A percentile compares a stretch with the other conserved stretches of the same genome.
phyloP scores from a whole-genome alignment of 2,797 vertebrate genomes.

The Megalops cyprinoides region DNA sequence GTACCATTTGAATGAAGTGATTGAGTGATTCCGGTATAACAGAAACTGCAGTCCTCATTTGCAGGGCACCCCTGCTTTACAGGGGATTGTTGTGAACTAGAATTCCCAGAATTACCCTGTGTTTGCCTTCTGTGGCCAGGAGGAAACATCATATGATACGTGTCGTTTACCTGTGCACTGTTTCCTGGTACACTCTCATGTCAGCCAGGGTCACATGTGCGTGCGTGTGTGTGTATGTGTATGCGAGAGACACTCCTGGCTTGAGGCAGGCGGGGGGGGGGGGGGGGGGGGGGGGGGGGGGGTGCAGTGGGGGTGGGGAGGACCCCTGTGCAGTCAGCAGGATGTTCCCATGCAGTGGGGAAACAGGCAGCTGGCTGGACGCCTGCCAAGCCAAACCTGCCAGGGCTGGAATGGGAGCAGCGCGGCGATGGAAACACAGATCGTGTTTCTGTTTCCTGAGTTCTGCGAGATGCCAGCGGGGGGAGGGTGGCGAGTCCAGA shows the following conservation, averaged over 20 bases:
- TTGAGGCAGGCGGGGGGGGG: not conserved
- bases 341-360: slow-evolving; percentile 84
- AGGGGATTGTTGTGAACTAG: not conserved
- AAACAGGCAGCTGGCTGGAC: slow-evolving; percentile 79
- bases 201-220: not conserved
- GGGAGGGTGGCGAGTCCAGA: not conserved
- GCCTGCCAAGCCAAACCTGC: slow-evolving; percentile 73
- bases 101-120: not conserved
- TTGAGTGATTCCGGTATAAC: not conserved
- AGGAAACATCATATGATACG: not conserved
- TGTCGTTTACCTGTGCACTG: not conserved
- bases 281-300: too few species aligned
- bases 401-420: slow-evolving; percentile 61
- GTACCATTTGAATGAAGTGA: too few species aligned
- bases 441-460: slow-evolving; percentile 73
- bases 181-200: not conserved
- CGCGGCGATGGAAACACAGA: slow-evolving; percentile 53
- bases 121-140: too few species aligned
- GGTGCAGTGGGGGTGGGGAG: slow-evolving; percentile 17
- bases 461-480: slow-evolving; percentile 34
- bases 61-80: not conserved
- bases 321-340: slow-evolving; percentile 66
- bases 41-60: not conserved
- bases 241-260: not conserved
- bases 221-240: not conserved